Conservation (phyloP, 2,113 vertebrate species). For the Orthonyx spaldingii region DNA sequence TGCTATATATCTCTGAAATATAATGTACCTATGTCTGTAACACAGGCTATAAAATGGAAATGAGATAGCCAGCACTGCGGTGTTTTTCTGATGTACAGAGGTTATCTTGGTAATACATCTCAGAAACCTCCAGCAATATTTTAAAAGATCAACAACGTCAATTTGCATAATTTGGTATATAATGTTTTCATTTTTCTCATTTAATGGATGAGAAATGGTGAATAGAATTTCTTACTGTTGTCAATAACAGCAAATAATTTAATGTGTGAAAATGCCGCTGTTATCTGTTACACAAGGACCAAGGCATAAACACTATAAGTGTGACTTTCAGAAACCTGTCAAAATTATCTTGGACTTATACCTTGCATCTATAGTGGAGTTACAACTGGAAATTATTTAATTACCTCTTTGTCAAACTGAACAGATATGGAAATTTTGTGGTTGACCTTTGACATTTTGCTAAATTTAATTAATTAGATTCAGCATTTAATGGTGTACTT, state of each 20-base stretch:
- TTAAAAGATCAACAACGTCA: not conserved
- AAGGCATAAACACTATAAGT: rapidly evolving
- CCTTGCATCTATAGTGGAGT: not conserved
- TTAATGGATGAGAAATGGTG: not conserved
- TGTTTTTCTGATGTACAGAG: conserved; percentile 39
- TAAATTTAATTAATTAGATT: not conserved
- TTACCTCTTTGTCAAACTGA: not conserved
- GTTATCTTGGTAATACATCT: conserved; percentile 11
- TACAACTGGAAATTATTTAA: not conserved
- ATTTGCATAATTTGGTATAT: conserved; percentile 14
- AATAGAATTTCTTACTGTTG: not conserved
- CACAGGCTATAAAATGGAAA: conserved; percentile 60
- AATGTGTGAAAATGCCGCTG: not conserved
- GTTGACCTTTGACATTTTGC: not conserved
- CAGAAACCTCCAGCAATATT: conserved; percentile 3
- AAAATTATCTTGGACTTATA: not conserved
- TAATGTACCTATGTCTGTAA: conserved; percentile 21
- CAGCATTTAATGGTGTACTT: not conserved
- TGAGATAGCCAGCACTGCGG: not conserved
- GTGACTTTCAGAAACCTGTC: not conserved
- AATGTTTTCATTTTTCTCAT: not conserved
- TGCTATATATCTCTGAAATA: conserved; percentile 45
- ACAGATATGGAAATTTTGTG: not conserved
- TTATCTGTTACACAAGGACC: not conserved
- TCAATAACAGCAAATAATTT: not conserved